These are phyloP conservation scores for Lepidocyrtinus sp. DNA, from an alignment of 2,888 invertebrate genomes.

Conservation along the genomic window DNA sequence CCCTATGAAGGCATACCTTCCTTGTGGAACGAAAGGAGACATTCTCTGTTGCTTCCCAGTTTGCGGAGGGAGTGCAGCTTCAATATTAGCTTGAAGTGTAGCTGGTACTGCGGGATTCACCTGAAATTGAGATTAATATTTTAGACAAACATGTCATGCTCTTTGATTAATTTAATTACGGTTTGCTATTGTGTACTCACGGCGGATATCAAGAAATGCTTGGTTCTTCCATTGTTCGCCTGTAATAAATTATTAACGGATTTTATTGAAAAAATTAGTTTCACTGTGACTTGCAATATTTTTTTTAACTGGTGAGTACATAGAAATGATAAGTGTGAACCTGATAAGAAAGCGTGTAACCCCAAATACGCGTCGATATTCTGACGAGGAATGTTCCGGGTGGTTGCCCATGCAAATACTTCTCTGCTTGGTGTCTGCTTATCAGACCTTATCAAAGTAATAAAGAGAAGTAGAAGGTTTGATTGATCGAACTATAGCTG, in stretches of 20 bases:
- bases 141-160: too few relatives aligned
- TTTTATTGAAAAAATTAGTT: too few relatives aligned
- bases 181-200: too few relatives aligned
- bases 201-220: constrained; percentile 63
- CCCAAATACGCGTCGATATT: constrained; percentile 60
- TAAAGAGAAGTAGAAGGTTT: constrained; percentile 4
- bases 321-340: constrained; percentile 18
- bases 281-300: too few relatives aligned
- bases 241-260: constrained; percentile 19
- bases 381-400: constrained; percentile 58
- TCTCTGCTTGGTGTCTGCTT: constrained; percentile 59
- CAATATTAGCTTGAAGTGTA: constrained; percentile 28
- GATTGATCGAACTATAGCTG: too few relatives aligned
- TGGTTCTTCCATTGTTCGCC: constrained; percentile 48
- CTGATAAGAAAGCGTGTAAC: constrained; percentile 64
- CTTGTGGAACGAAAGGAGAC: constrained; percentile 51
- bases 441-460: constrained; percentile 50
- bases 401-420: constrained; percentile 59
- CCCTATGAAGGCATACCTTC: constrained; percentile 62
- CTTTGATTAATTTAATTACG: too few relatives aligned
- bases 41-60: constrained; percentile 49
- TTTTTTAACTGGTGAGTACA: too few relatives aligned
- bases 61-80: constrained; percentile 20
- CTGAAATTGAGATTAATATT: too few relatives aligned
- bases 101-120: constrained; percentile 53